Conservation (phyloP, 2,888 invertebrate genomes). For the Scaptomyza reducta region DNA sequence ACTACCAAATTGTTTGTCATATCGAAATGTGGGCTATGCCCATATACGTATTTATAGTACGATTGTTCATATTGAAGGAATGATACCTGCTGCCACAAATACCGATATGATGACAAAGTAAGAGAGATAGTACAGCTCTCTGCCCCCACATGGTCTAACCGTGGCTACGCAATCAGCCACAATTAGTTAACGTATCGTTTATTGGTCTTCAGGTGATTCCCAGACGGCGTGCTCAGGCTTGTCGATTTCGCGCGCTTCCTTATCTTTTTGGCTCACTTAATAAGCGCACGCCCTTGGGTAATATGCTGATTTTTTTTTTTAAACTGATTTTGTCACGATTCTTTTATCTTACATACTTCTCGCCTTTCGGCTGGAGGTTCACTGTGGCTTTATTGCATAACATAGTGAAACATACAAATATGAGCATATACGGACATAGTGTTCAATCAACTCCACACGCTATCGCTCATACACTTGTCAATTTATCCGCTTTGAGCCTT, state of each 20-base stretch:
- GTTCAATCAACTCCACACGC: slow-evolving; percentile 30
- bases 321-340: slow-evolving; percentile 63
- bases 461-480: slow-evolving; percentile 3
- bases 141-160: slow-evolving; percentile 3
- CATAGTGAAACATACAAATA: slow-evolving; percentile 3
- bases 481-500: slow-evolving; percentile 3
- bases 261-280: slow-evolving; percentile 49
- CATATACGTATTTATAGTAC: slow-evolving; percentile 42
- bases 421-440: neutral
- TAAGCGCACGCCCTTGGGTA: slow-evolving; percentile 50
- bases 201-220: slow-evolving; percentile 51
- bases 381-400: slow-evolving; percentile 7
- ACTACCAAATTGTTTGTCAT: slow-evolving; percentile 31
- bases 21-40: slow-evolving; percentile 10
- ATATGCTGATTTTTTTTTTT: slow-evolving; percentile 62
- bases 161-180: slow-evolving; percentile 35
- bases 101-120: slow-evolving; percentile 60
- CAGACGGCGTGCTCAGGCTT: slow-evolving; percentile 24
- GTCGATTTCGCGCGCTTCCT: slow-evolving; percentile 33
- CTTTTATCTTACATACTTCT: slow-evolving; percentile 38
- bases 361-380: slow-evolving; percentile 8
- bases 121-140: neutral
- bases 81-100: slow-evolving; percentile 51
- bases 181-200: slow-evolving; percentile 39
- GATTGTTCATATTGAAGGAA: slow-evolving; percentile 40